Percentiles rank a stretch among this genome's conserved stretches.
These are phyloP conservation scores for Diogma glabrata DNA, from an alignment of 2,888 invertebrate species.

Conservation along the genomic window DNA sequence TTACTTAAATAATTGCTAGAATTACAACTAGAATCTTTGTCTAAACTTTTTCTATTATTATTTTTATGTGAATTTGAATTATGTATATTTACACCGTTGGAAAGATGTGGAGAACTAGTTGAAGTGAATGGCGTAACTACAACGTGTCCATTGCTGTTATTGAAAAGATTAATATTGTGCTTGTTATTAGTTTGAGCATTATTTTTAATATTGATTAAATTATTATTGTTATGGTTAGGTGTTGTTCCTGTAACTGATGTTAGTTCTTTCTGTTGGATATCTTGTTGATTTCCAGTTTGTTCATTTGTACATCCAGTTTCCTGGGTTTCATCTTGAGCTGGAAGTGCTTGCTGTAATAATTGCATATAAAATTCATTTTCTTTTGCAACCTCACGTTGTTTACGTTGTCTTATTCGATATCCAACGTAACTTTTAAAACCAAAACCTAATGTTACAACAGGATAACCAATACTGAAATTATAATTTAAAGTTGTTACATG, in stretches of 20 bases:
- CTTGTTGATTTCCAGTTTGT: conserved; percentile 18
- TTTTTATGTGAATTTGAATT: conserved; percentile 22
- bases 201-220: conserved; percentile 22
- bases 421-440: conserved; percentile 89
- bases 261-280: conserved; percentile 16
- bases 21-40: conserved; percentile 25
- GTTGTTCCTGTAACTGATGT: conserved; percentile 15
- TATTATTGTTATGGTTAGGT: conserved; percentile 19
- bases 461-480: conserved; percentile 71
- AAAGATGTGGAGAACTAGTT: neutral
- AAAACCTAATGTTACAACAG: conserved; percentile 90
- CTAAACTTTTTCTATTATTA: conserved; percentile 29
- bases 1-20: conserved; percentile 4
- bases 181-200: conserved; percentile 22
- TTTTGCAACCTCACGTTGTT: conserved; percentile 86
- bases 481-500: no score
- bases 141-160: conserved; percentile 19
- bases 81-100: conserved; percentile 6
- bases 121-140: conserved; percentile 5
- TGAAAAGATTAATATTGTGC: conserved; percentile 14
- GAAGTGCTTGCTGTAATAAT: conserved; percentile 81
- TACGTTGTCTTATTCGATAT: conserved; percentile 78
- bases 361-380: conserved; percentile 93
- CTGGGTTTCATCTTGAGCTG: conserved; percentile 41
- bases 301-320: conserved; percentile 18